phyloP scores from a whole-genome alignment of 2,888 invertebrate species.

The Rhogogaster chlorosoma region DNA sequence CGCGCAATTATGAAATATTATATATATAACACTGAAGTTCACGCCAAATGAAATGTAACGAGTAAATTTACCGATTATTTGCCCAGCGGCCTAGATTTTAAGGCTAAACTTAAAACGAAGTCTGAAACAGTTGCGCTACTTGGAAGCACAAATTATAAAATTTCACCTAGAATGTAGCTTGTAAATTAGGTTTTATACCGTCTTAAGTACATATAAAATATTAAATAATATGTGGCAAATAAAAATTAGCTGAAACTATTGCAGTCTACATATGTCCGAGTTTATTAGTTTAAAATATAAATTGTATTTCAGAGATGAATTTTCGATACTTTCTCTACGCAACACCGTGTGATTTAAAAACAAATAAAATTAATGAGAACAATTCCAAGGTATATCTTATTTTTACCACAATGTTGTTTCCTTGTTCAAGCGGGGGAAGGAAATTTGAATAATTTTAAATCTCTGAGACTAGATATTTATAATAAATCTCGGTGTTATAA shows the following conservation, averaged over 20 bases:
- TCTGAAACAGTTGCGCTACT: slow-evolving; percentile 51
- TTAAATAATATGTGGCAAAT: slow-evolving; percentile 58
- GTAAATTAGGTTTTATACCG: slow-evolving; percentile 69
- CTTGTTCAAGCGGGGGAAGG: not conserved
- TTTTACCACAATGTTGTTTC: not conserved
- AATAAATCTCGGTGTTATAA: not conserved
- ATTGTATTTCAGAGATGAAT: not conserved
- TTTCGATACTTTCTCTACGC: not conserved
- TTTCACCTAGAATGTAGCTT: slow-evolving; percentile 43
- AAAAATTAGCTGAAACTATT: slow-evolving; percentile 58
- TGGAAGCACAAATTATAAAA: slow-evolving; percentile 55
- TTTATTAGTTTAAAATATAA: slow-evolving; percentile 26
- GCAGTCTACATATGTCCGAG: slow-evolving; percentile 19
- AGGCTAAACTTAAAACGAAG: slow-evolving; percentile 49
- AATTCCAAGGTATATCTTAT: not conserved
- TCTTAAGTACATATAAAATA: slow-evolving; percentile 55
- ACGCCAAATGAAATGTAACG: slow-evolving; percentile 60
- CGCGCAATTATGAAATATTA: slow-evolving; percentile 51
- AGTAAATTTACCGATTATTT: slow-evolving; percentile 57
- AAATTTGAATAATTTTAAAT: not conserved
- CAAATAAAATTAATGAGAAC: slow-evolving; percentile 39
- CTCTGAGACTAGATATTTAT: too few species aligned
- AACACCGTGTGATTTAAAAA: slow-evolving; percentile 21
- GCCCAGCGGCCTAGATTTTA: slow-evolving; percentile 62
- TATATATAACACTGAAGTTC: slow-evolving; percentile 67